phyloP scores from a whole-genome alignment of 2,113 vertebrate genomes.

The Perccottus glenii region DNA sequence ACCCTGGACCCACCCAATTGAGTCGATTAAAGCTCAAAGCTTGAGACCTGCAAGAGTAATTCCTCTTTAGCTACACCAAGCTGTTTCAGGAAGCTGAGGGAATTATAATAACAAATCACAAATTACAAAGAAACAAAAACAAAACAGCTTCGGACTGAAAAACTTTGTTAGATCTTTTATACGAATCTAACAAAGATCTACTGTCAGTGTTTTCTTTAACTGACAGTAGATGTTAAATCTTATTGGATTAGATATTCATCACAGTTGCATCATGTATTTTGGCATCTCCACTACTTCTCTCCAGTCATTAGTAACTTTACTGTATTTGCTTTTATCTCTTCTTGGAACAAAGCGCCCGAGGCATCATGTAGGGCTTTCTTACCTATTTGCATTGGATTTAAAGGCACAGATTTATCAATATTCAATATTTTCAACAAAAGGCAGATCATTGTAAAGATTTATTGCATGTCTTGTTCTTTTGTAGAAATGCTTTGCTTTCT shows the following conservation, averaged over 20 bases:
- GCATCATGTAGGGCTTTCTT: conserved; percentile 3
- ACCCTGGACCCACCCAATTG: not conserved
- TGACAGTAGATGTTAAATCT: conserved; percentile 23
- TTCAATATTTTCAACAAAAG: conserved; percentile 5
- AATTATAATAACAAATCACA: no score
- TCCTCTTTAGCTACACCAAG: no score
- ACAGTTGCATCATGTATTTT: conserved; percentile 21
- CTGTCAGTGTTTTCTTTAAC: no score
- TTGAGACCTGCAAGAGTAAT: not conserved
- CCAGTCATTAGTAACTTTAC: conserved; percentile 16
- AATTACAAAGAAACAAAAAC: no score
- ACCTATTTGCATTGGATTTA: conserved; percentile 17
- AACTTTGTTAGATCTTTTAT: no score
- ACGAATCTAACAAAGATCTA: no score
- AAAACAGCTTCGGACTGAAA: no score
- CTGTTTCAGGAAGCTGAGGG: no score
- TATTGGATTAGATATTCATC: conserved; percentile 37
- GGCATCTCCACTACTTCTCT: conserved; percentile 24
- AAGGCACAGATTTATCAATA: not conserved
- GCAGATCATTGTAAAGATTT: conserved; percentile 1
- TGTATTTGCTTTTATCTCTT: conserved; percentile 24
- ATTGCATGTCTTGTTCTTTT: not conserved
- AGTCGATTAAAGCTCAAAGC: no score
- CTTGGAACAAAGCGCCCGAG: no score
- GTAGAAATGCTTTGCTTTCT: not conserved